Evolutionary conservation across 1,140 invertebrate species (phyloP).

Genomic region (Ostrea denselamellosa): DNA sequence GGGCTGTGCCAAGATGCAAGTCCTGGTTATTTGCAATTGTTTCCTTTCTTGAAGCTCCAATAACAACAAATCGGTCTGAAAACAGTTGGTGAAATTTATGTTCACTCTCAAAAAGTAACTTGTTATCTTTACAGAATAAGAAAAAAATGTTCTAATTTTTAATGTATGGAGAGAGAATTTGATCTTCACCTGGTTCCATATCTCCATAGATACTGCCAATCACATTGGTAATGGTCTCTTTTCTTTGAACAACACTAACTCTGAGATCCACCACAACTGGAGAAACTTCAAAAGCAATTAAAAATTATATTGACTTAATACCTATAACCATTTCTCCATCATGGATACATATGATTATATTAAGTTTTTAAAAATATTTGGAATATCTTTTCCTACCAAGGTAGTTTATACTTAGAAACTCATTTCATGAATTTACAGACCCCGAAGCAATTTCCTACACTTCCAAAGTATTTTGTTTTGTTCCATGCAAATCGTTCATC

Average conservation of each 20-base stretch:
- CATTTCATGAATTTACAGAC: too few species aligned
- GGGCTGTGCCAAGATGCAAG: not conserved
- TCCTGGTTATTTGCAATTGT: not conserved
- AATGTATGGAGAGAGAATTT: not conserved
- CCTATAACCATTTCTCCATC: not conserved
- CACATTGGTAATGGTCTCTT: not conserved
- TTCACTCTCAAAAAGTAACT: not conserved
- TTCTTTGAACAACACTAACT: not conserved
- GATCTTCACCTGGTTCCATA: not conserved
- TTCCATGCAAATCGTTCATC: too few species aligned
- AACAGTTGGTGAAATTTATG: not conserved
- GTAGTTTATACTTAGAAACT: too few species aligned
- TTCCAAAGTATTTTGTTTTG: too few species aligned
- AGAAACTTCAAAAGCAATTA: not conserved
- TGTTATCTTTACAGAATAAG: not conserved
- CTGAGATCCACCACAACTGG: not conserved
- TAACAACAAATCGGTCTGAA: conserved; percentile 38
- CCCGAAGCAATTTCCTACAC: too few species aligned
- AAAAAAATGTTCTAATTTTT: too few species aligned
- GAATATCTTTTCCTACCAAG: too few species aligned
- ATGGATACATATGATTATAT: too few species aligned
- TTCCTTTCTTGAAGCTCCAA: conserved; percentile 21
- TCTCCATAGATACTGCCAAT: conserved; percentile 5
- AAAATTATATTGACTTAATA: not conserved
- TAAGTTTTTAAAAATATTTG: too few species aligned